These are phyloP conservation scores for Sarcophaga peregrina DNA, from an alignment of 1,140 invertebrate genomes.

Conservation along the genomic window DNA sequence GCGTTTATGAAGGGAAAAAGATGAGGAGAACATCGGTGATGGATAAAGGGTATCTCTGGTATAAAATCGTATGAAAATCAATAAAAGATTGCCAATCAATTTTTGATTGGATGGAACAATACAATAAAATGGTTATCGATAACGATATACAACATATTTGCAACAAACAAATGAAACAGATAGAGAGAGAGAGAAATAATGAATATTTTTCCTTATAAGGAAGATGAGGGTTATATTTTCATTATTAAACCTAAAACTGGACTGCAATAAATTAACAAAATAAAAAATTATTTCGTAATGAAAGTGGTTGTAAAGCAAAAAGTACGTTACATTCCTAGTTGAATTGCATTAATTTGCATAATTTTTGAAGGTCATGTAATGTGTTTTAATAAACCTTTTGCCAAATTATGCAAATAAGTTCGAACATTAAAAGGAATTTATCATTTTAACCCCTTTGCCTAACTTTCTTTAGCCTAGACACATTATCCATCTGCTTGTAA, in stretches of 20 bases:
- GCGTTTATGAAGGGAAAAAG: not conserved
- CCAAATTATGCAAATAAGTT: slow-evolving; percentile 30
- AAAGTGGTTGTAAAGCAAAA: not conserved
- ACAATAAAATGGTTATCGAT: not conserved
- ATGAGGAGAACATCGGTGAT: not conserved
- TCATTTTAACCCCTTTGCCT: no score
- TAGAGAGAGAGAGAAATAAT: slow-evolving; percentile 2
- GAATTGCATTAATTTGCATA: slow-evolving; percentile 10
- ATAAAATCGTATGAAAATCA: not conserved
- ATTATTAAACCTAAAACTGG: not conserved
- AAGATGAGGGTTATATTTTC: not conserved
- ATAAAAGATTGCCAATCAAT: slow-evolving; percentile 20
- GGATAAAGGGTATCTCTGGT: not conserved
- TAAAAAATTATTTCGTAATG: not conserved
- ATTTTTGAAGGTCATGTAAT: slow-evolving; percentile 22
- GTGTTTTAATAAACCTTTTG: not conserved
- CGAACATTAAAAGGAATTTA: not conserved
- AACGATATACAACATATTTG: not conserved
- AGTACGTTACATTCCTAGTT: not conserved
- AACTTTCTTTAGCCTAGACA: no score
- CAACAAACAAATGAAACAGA: not conserved
- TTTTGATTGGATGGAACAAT: slow-evolving; percentile 5
- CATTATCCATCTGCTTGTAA: not conserved
- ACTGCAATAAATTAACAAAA: not conserved
- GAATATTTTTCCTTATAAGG: no score